Conservation (phyloP, 2,888 invertebrate species). For the Aphrophora alni region DNA sequence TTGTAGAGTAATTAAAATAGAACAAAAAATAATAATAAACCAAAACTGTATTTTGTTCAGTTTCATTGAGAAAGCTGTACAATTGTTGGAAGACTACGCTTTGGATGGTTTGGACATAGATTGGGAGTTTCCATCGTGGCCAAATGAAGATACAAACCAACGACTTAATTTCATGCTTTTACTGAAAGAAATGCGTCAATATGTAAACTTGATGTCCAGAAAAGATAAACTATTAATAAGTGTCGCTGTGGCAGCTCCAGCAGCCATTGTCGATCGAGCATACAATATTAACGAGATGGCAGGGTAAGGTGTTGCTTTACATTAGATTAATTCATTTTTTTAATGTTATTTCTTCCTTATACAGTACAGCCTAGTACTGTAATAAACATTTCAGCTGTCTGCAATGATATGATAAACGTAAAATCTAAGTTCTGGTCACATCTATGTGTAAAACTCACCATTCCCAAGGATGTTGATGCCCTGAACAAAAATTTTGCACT, state of each 20-base stretch:
- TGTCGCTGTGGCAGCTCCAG: conserved; percentile 81
- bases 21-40: too few species aligned
- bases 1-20: too few species aligned
- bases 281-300: conserved; percentile 82
- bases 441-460: too few species aligned
- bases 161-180: conserved; percentile 77
- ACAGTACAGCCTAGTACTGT: too few species aligned
- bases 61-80: conserved; percentile 62
- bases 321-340: too few species aligned
- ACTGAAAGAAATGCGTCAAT: conserved; percentile 71
- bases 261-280: conserved; percentile 73
- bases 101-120: conserved; percentile 80
- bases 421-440: too few species aligned
- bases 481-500: too few species aligned
- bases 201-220: conserved; percentile 64
- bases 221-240: conserved; percentile 26
- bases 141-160: conserved; percentile 60
- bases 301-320: conserved; percentile 65
- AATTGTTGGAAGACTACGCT: conserved; percentile 61
- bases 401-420: too few species aligned
- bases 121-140: conserved; percentile 85
- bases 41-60: conserved; percentile 56
- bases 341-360: too few species aligned
- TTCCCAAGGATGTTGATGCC: too few species aligned
- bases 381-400: too few species aligned